These are phyloP conservation scores for Stenichneumon culpator DNA, from an alignment of 2,888 invertebrate species.

Conservation along the genomic window DNA sequence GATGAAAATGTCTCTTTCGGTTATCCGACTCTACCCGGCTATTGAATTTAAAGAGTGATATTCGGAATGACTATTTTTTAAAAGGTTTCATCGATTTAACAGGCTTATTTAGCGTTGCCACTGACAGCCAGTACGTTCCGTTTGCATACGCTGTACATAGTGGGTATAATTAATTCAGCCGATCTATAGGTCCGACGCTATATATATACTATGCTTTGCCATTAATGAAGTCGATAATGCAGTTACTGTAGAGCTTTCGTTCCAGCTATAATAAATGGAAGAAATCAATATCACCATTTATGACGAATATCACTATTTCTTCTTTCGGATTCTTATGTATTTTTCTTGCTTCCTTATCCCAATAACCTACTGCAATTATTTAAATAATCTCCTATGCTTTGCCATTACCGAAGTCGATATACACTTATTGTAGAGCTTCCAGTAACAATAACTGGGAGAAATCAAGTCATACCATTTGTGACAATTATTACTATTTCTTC, in stretches of 20 bases:
- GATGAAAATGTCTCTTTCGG: not conserved
- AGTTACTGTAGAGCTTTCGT: not conserved
- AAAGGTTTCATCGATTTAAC: not conserved
- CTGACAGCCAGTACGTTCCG: not conserved
- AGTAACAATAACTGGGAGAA: not conserved
- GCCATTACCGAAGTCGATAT: constrained; percentile 8
- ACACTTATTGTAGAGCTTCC: not conserved
- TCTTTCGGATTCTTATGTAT: constrained; percentile 4
- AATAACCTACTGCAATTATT: not conserved
- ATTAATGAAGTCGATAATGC: constrained; percentile 18
- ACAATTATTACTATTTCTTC: not conserved
- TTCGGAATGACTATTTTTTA: not conserved
- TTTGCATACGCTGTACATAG: not conserved
- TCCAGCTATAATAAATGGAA: not conserved
- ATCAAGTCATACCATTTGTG: not conserved
- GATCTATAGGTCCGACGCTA: not conserved
- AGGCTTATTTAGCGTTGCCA: not conserved
- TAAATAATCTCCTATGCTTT: not conserved
- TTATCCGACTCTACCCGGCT: not conserved
- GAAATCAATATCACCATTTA: not conserved
- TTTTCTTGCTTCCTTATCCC: not conserved
- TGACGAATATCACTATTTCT: not conserved
- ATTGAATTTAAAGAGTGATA: not conserved
- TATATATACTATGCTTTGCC: not conserved
- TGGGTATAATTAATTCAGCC: constrained; percentile 50